Evolutionary conservation across 2,113 vertebrate genomes (phyloP).

Genomic region (Bambusicola thoracicus): DNA sequence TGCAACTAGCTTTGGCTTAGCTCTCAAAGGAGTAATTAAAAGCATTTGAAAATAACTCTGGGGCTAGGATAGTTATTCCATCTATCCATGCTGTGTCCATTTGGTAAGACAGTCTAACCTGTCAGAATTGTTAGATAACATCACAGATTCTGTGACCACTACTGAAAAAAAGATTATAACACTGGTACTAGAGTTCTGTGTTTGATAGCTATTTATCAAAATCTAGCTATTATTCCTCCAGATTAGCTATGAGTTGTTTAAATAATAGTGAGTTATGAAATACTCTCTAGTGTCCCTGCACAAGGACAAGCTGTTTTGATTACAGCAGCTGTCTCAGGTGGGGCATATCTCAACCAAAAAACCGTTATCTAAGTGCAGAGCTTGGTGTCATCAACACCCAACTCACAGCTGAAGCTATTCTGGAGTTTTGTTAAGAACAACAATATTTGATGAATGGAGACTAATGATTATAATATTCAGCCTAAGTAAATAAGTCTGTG

Average conservation of each 20-base stretch:
- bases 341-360: not conserved
- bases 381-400: not conserved
- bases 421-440: constrained; percentile 21
- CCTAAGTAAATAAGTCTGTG: constrained; percentile 39
- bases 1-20: not conserved
- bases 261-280: not conserved
- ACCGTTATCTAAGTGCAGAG: not conserved
- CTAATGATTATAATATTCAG: constrained; percentile 57
- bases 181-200: not conserved
- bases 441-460: constrained; percentile 68
- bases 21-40: constrained; percentile 11
- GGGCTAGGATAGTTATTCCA: not conserved
- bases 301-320: not conserved
- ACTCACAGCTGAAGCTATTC: constrained; percentile 63
- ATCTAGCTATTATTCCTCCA: not conserved
- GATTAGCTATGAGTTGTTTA: not conserved
- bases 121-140: not conserved
- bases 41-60: not conserved
- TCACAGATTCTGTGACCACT: not conserved
- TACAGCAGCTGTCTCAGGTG: not conserved
- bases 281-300: not conserved
- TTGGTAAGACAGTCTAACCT: not conserved
- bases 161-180: not conserved
- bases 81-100: not conserved
- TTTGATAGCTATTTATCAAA: not conserved